Evolutionary conservation across 2,113 vertebrate genomes (phyloP).

Genomic region (Capreolus pygargus): DNA sequence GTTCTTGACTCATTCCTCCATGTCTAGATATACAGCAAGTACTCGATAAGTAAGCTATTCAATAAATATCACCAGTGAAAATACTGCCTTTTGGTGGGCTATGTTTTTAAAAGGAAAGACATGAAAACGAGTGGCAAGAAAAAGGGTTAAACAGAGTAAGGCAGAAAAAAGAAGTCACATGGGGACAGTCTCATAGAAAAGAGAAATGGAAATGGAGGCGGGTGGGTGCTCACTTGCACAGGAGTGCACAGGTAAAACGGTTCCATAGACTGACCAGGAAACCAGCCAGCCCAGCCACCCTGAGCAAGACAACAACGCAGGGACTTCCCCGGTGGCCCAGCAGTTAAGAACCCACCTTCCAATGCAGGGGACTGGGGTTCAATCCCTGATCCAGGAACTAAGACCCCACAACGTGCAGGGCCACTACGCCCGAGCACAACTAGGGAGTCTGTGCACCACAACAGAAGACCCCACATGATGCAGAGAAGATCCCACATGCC

Average conservation of each 20-base stretch:
- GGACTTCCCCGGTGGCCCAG: too few relatives aligned
- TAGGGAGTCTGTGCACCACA: neutral
- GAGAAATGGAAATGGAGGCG: neutral
- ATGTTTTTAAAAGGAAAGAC: neutral
- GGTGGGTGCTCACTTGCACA: neutral
- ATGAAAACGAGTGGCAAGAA: neutral
- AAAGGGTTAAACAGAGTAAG: neutral
- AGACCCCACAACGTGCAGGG: neutral
- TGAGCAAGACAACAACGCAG: neutral
- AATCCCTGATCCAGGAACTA: neutral
- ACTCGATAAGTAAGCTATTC: neutral
- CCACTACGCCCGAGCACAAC: neutral
- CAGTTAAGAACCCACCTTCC: neutral
- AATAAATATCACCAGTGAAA: neutral
- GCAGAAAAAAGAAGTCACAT: neutral
- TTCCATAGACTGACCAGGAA: neutral
- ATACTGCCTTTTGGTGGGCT: neutral
- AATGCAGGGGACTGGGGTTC: neutral
- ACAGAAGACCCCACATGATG: fast-evolving
- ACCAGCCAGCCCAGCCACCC: neutral
- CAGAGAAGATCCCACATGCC: neutral
- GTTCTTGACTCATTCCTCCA: neutral
- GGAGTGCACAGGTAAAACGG: neutral
- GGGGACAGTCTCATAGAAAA: neutral
- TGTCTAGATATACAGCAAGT: neutral